These are phyloP conservation scores for Microplitis mediator DNA, from an alignment of 1,140 invertebrate genomes.

Conservation along the genomic window DNA sequence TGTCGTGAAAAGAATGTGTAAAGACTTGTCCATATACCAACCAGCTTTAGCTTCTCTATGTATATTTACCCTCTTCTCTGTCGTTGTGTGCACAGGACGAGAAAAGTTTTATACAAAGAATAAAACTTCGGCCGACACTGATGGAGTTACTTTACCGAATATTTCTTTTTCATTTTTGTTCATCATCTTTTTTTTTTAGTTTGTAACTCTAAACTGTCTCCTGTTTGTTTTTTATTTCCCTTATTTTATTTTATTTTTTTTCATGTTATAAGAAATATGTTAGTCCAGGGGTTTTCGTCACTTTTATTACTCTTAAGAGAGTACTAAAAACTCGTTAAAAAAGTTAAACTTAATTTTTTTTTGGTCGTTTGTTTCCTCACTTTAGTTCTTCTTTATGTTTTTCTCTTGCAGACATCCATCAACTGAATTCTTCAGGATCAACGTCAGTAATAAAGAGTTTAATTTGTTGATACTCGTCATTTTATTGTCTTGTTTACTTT, in stretches of 20 bases:
- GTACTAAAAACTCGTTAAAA: background rate
- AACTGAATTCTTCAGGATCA: no score
- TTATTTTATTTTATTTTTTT: background rate
- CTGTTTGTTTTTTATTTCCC: background rate
- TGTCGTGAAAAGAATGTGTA: conserved; percentile 13
- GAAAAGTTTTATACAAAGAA: conserved; percentile 19
- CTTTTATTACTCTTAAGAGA: conserved; percentile 2
- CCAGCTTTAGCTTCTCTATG: background rate
- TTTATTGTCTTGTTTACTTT: no score
- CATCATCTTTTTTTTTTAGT: background rate
- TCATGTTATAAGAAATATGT: conserved; percentile 5
- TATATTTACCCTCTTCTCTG: background rate
- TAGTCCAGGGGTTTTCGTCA: background rate
- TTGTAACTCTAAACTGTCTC: background rate
- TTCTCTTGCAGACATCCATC: no score
- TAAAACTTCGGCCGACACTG: conserved; percentile 16
- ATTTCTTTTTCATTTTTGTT: background rate
- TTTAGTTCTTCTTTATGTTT: no score
- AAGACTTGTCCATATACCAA: conserved; percentile 18
- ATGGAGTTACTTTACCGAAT: conserved; percentile 25
- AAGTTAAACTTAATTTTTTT: no score
- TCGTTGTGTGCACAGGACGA: background rate
- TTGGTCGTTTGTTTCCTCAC: no score
- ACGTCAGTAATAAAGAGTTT: no score
- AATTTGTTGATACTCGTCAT: no score